Base-by-base conservation (phyloP, 2,888 invertebrate genomes). In the Alcis repandata region DNA sequence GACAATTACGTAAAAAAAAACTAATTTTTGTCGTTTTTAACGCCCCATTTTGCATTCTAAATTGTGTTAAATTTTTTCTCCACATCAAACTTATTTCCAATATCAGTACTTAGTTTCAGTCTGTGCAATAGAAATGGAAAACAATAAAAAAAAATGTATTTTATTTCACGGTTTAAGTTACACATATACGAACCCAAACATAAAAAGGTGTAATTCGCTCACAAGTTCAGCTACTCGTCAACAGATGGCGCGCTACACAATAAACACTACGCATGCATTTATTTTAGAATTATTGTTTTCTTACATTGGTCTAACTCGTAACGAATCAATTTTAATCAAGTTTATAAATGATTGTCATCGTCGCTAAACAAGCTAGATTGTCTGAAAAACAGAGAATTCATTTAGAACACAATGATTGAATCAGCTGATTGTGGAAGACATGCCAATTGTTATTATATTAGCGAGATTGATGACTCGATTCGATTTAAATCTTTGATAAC, bases 221-320 rank as follows among this genome's bases (percentile, higher is more conserved):
- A 10, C 6, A 27, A 59, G 65, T 74, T 69, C 58, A 22, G 33
- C 56, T 41, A 61, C 65, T 70, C 53, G 22, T 17, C 49, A 27
- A 67, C 62, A 79, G 79, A 77, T 79, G 79, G 75, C 79, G 73
- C 40, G 69, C 2, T 46, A 11, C 1, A 8, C 9, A 22, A 40
- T 15, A 17, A 38, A n/a, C n/a, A n/a, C n/a, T n/a, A n/a, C n/a
- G n/a, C n/a, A n/a, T n/a, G n/a, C n/a, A n/a, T n/a, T n/a, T n/a
- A n/a, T n/a, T n/a, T n/a, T n/a, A n/a, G 27, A 27, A 27, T 27
- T 4, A 36, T 36, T 36, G n/a, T 36, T 3, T 7, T 1, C 11
- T 11, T 36, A 36, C 36, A 36, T 36, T 11, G 36, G 36, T 9
- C n/a, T n/a, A n/a, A n/a, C n/a, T n/a, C 36, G 1, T 36, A 11